A percentile compares a stretch with the other conserved stretches of the same genome.
These are phyloP conservation scores for Himalopsyche phryganea DNA, from an alignment of 1,140 invertebrate species.

Conservation along the genomic window DNA sequence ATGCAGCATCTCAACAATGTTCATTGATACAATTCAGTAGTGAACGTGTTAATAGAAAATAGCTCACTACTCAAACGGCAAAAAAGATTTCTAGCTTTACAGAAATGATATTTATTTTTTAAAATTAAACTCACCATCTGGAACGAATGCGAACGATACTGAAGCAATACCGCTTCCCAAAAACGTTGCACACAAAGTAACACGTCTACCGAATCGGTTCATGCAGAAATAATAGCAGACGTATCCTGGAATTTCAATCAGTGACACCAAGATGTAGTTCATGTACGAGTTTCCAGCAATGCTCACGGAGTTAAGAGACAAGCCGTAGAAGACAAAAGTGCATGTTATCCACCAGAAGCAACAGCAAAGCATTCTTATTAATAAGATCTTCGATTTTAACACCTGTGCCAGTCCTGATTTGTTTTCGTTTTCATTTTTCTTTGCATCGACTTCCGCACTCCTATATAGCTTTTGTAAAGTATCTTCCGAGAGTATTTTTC, in stretches of 20 bases:
- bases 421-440: conserved; percentile 16
- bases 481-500: conserved; percentile 44
- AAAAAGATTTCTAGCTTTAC: too few species aligned
- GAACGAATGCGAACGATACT: conserved; percentile 41
- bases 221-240: conserved; percentile 61
- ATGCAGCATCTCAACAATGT: too few species aligned
- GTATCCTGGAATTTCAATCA: conserved; percentile 71
- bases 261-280: conserved; percentile 69
- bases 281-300: conserved; percentile 69
- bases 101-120: background rate
- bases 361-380: conserved; percentile 61
- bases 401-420: conserved; percentile 49
- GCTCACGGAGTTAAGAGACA: conserved; percentile 74
- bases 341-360: conserved; percentile 67
- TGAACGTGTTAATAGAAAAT: too few species aligned
- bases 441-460: conserved; percentile 26
- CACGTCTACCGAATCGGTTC: conserved; percentile 61
- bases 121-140: conserved; percentile 40
- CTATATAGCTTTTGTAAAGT: background rate
- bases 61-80: too few species aligned
- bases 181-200: conserved; percentile 57
- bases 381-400: conserved; percentile 54
- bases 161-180: conserved; percentile 56
- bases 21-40: too few species aligned
- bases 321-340: conserved; percentile 75